Evolutionary conservation across 2,888 invertebrate species (phyloP).

Genomic region (Pheosia gnoma): DNA sequence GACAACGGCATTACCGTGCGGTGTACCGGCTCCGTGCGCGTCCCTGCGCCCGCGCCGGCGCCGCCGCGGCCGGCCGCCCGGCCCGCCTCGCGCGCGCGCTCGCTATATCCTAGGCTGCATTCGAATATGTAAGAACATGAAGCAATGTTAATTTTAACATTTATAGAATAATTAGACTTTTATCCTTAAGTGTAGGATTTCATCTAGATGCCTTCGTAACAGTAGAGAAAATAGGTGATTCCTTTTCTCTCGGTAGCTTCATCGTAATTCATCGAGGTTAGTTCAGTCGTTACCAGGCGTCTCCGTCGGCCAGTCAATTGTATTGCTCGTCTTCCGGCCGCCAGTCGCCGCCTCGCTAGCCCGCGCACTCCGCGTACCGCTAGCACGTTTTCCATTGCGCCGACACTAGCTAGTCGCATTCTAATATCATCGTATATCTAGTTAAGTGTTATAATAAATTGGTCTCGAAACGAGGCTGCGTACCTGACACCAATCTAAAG

Average conservation of each 20-base stretch:
- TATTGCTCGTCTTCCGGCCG: conserved; percentile 65
- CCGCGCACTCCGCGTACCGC: conserved; percentile 13
- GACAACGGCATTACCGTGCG: conserved; percentile 79
- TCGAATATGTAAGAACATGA: conserved; percentile 69
- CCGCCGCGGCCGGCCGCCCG: conserved; percentile 37
- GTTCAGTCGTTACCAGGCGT: conserved; percentile 57
- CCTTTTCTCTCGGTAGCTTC: conserved; percentile 80
- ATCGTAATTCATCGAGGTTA: conserved; percentile 54
- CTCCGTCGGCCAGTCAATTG: conserved; percentile 71
- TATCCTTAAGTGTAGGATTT: conserved; percentile 83
- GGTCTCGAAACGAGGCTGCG: conserved; percentile 69
- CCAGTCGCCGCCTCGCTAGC: conserved; percentile 19
- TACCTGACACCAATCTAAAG: conserved; percentile 77
- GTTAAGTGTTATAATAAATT: conserved; percentile 57
- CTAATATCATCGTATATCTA: conserved; percentile 60
- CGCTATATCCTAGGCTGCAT: conserved; percentile 49
- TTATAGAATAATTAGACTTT: conserved; percentile 81
- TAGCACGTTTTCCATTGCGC: conserved; percentile 51
- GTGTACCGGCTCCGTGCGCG: no score
- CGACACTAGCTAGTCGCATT: conserved; percentile 71
- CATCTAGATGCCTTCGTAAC: conserved; percentile 83
- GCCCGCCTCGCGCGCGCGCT: conserved; percentile 38
- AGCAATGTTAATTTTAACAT: conserved; percentile 84
- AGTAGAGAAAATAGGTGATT: conserved; percentile 80
- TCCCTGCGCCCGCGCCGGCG: conserved; percentile 36